These are phyloP conservation scores for Sebastes iracundus DNA, from an alignment of 2,797 vertebrate genomes.

Conservation along the genomic window DNA sequence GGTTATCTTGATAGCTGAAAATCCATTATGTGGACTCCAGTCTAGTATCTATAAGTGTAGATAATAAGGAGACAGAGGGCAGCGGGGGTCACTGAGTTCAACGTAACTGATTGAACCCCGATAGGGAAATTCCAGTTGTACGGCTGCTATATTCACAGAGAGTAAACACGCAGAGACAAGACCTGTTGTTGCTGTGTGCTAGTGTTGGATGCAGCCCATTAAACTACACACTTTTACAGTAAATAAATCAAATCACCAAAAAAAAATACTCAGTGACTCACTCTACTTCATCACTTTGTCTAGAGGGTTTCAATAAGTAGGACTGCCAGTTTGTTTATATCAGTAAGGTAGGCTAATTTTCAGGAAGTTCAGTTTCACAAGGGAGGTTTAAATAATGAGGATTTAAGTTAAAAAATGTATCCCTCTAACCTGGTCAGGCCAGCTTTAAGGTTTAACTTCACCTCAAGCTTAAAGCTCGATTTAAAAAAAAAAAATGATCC, in stretches of 20 bases:
- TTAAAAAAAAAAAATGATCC: too few relatives aligned
- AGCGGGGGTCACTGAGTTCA: background rate
- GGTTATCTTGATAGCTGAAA: background rate
- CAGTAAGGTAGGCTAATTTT: background rate
- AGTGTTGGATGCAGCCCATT: background rate
- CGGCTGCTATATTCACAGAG: background rate
- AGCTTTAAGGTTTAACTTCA: background rate
- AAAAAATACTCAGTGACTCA: background rate
- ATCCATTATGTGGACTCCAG: background rate
- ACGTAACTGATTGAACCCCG: background rate
- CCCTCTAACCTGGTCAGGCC: background rate
- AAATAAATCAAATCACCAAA: background rate
- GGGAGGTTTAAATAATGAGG: too few relatives aligned
- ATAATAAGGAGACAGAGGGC: background rate
- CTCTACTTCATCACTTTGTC: background rate
- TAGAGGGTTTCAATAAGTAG: background rate
- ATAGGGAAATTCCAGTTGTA: background rate
- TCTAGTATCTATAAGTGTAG: background rate
- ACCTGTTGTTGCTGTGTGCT: background rate
- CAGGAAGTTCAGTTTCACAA: background rate
- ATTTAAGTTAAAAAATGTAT: background rate
- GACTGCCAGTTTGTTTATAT: background rate
- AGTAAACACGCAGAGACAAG: background rate
- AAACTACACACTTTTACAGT: background rate
- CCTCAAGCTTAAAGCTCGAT: background rate